Base-by-base conservation (phyloP, 2,888 invertebrate genomes). In the Erebia palarica region DNA sequence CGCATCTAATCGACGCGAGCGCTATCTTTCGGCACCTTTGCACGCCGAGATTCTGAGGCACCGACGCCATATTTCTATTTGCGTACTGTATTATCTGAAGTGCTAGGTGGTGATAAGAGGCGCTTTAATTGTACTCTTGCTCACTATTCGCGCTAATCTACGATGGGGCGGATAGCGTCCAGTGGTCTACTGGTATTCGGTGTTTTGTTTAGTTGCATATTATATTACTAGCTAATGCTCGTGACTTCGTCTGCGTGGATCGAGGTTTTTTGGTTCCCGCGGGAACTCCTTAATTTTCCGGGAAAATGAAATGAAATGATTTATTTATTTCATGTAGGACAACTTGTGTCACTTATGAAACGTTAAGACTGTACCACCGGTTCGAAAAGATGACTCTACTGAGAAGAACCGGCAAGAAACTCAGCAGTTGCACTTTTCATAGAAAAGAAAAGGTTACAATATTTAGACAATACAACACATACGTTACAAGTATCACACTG, bases 1-100 rank as follows among this genome's bases (percentile, higher is more conserved):
- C 86, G 85, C 90, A 92, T 92, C 92, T 92, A 89, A 92, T 92
- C 92, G 82, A 78, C 80, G 75, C 81, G 80, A 82, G 87, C 87
- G 88, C 83, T 90, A 92, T 92, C 92, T 89, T 80, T 90, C 92
- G 91, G 91, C 88, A 85, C 88, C 91, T 92, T 92, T 91, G 86
- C 87, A 81, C 75, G 85, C 84, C 79, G 79, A 87, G 92, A 92
- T 91, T 87, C 84, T 87, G 86, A 91, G 79, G 87, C 80, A 86
- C 86, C 82, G 78, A 77, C 79, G 80, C 83, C 84, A 86, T 89
- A 87, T 87, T 89, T 90, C 88, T 88, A 87, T 89, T 88, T 82
- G 82, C 84, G 73, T 79, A 75, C 76, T 68, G 78, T 78, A 75
- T 81, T 84, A 85, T 85, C 86, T 81, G 68, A 73, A 79, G 84